Conservation (phyloP, 2,113 vertebrate species). For the Forbesichthys papilliferus region DNA sequence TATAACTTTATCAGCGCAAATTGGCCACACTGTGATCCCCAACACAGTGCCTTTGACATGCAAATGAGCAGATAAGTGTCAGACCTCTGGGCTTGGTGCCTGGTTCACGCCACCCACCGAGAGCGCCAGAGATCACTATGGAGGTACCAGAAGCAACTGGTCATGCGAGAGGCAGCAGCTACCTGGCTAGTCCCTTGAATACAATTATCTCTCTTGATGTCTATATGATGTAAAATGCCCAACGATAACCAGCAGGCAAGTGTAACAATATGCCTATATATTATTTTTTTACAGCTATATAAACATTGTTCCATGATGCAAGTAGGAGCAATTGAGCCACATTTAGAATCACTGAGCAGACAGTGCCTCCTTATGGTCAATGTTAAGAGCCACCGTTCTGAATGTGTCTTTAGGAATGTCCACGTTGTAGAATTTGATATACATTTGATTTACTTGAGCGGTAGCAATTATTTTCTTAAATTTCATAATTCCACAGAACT, state of each 20-base stretch:
- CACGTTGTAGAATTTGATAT: not conserved
- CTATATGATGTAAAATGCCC: conserved; percentile 16
- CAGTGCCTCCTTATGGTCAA: conserved; percentile 70
- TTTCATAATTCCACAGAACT: not conserved
- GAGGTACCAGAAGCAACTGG: conserved; percentile 60
- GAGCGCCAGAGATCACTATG: conserved; percentile 70
- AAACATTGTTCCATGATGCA: too few relatives aligned
- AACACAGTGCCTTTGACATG: conserved; percentile 75
- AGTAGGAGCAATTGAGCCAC: not conserved
- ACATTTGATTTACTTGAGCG: not conserved
- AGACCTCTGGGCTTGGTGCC: conserved; percentile 74
- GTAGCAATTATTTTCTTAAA: too few relatives aligned
- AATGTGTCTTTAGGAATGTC: not conserved
- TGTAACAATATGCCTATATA: not conserved
- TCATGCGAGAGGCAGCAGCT: conserved; percentile 70
- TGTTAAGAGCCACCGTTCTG: conserved; percentile 7
- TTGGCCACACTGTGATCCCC: conserved; percentile 74
- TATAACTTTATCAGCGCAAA: conserved; percentile 80
- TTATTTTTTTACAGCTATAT: too few relatives aligned
- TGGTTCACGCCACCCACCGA: conserved; percentile 74
- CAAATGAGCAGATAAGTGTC: conserved; percentile 78
- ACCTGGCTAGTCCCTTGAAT: conserved; percentile 64
- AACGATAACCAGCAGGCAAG: not conserved
- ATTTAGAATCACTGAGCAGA: conserved; percentile 25
- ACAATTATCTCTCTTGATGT: conserved; percentile 46